Base-by-base conservation (phyloP, 2,797 vertebrate species). In the Brotula barbata region DNA sequence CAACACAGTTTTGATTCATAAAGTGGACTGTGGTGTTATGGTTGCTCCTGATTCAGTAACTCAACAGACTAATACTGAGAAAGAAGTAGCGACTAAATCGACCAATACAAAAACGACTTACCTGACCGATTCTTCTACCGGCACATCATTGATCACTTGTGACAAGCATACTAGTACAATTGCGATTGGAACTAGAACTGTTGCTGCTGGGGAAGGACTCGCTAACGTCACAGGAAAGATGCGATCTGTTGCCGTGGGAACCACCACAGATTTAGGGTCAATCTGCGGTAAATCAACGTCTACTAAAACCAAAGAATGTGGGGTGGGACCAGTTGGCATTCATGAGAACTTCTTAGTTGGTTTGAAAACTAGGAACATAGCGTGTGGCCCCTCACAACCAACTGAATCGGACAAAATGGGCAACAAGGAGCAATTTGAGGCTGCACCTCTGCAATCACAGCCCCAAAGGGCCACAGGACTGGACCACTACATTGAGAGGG, bases 401-500 rank as follows among this genome's bases (percentile, higher is more conserved):
- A 7, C 57, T 2, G 81, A 76, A 31, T 75, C 87, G 1, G 2
- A 59, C 17, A 71, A 79, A 44, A 87, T 83, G 42, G 80, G 89
- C 82, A 90, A 85, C 17, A 84, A 67, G 7, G 90, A 89, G 28
- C 51, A 80, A 0, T 58, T 78, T 2, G 46, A 65, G 25, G 15
- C 49, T 3, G 75, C 13, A 1, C 46, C 85, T n/a, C 62, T 22
- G 16, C 59, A 66, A 14, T 46, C 49, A 5, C 47, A 74, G 39
- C 28, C 71, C 17, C 78, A 78, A 23, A 75, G 86, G 25, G 85
- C 71, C 17, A 87, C 78, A 0, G 91, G 92, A 43, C 88, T 99
- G 84, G 94, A 97, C 83, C 96, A 98, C 73, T 98, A 98, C 83
- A 98, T 99, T 0, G 96, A 98, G 66, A 91, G 86, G 0, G 94